Percentiles rank a stretch among this genome's conserved stretches.
phyloP scores from a whole-genome alignment of 2,797 vertebrate genomes.

The Alcedo atthis region DNA sequence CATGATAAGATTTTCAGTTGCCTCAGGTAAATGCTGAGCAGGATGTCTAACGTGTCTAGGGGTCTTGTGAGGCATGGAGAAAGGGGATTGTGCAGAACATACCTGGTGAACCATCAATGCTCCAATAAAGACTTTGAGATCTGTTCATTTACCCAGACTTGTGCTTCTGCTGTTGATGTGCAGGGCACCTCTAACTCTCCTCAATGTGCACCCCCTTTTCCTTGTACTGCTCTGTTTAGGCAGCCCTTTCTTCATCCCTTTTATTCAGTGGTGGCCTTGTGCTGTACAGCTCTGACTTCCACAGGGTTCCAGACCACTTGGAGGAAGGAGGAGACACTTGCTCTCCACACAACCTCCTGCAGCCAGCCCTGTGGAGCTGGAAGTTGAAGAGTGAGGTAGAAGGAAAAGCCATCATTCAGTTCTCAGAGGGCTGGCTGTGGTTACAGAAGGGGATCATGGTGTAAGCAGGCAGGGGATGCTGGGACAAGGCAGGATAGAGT shows the following conservation, averaged over 20 bases:
- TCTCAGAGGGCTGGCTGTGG: neutral
- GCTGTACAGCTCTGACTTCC: neutral
- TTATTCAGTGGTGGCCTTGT: neutral
- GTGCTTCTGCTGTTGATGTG: neutral
- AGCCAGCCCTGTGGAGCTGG: neutral
- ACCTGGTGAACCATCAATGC: neutral
- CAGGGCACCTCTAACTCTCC: neutral
- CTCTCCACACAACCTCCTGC: neutral
- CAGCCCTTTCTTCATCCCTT: neutral
- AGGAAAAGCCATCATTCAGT: neutral
- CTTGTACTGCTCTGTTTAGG: neutral
- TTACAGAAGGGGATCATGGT: neutral
- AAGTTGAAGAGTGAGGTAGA: neutral
- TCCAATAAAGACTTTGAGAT: neutral
- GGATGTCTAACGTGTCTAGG: neutral
- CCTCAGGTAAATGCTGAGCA: neutral
- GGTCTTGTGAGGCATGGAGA: neutral
- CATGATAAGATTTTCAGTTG: neutral
- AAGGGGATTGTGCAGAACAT: neutral
- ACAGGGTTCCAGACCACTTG: neutral
- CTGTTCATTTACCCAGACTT: neutral
- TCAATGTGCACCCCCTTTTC: neutral
- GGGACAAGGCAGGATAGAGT: neutral
- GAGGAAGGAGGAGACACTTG: neutral
- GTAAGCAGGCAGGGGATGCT: neutral